Conservation (phyloP, 2,113 vertebrate species). For the Nesoenas mayeri region DNA sequence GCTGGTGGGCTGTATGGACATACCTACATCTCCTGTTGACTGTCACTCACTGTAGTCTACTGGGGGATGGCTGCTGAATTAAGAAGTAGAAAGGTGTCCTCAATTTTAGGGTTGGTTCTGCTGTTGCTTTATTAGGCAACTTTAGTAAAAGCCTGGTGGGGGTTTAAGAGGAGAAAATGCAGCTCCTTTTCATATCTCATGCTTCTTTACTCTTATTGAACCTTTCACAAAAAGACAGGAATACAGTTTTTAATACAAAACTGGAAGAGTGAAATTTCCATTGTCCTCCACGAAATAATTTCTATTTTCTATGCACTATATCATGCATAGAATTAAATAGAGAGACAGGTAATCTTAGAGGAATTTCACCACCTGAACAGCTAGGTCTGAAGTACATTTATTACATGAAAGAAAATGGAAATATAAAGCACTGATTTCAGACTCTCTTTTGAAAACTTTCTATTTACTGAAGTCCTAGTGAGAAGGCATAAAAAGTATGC, state of each 20-base stretch:
- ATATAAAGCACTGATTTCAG: not conserved
- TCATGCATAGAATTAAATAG: not conserved
- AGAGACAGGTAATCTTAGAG: not conserved
- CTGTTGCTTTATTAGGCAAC: not conserved
- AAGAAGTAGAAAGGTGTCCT: not conserved
- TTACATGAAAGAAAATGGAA: not conserved
- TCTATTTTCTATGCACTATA: not conserved
- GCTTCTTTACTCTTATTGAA: not conserved
- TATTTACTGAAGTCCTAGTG: not conserved
- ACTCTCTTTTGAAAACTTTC: not conserved
- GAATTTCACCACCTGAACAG: not conserved
- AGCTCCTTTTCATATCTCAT: not conserved
- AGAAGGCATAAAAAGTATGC: not conserved
- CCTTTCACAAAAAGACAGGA: not conserved
- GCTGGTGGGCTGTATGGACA: not conserved
- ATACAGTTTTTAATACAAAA: not conserved
- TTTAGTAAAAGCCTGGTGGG: not conserved
- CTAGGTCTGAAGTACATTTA: not conserved
- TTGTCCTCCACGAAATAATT: not conserved
- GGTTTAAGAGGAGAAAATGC: not conserved
- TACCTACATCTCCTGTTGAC: not conserved
- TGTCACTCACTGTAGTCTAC: rapidly evolving
- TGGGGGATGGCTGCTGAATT: not conserved
- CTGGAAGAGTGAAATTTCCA: not conserved
- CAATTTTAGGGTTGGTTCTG: not conserved